A percentile compares a stretch with the other conserved stretches of the same genome.
Evolutionary conservation across 2,113 vertebrate genomes (phyloP).

Genomic region (Semnornis frantzii): DNA sequence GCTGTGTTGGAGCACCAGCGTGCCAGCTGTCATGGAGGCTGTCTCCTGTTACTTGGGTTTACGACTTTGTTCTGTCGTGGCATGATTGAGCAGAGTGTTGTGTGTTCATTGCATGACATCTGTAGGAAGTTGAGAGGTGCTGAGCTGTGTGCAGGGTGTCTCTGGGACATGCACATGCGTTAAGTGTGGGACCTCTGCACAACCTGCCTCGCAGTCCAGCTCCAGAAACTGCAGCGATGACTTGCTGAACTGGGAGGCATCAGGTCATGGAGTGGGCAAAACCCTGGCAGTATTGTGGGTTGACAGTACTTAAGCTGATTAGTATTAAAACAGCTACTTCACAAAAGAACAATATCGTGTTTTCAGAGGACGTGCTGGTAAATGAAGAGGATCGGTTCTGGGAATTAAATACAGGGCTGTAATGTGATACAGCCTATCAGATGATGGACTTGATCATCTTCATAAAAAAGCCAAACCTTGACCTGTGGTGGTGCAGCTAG

Average conservation of each 20-base stretch:
- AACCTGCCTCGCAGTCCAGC: background rate
- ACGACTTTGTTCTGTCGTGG: background rate
- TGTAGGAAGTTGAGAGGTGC: background rate
- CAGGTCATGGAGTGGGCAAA: background rate
- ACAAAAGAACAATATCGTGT: fast-evolving
- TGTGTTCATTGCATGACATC: background rate
- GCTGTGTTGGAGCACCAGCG: background rate
- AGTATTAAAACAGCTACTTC: background rate
- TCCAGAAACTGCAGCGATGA: background rate
- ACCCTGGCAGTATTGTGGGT: fast-evolving
- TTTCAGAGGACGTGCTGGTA: background rate
- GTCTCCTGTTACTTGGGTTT: fast-evolving
- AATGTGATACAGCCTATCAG: background rate
- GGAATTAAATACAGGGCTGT: background rate
- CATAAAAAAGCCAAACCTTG: background rate
- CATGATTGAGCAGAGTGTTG: fast-evolving
- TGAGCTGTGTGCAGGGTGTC: background rate
- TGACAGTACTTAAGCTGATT: background rate
- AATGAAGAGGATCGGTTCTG: background rate
- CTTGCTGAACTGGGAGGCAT: background rate
- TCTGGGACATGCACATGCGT: fast-evolving
- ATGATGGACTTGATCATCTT: background rate
- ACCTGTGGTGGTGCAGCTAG: background rate
- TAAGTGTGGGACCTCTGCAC: background rate
- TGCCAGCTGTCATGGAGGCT: fast-evolving